Base-by-base conservation (phyloP, 2,888 invertebrate species). In the Esperia sulphurella region DNA sequence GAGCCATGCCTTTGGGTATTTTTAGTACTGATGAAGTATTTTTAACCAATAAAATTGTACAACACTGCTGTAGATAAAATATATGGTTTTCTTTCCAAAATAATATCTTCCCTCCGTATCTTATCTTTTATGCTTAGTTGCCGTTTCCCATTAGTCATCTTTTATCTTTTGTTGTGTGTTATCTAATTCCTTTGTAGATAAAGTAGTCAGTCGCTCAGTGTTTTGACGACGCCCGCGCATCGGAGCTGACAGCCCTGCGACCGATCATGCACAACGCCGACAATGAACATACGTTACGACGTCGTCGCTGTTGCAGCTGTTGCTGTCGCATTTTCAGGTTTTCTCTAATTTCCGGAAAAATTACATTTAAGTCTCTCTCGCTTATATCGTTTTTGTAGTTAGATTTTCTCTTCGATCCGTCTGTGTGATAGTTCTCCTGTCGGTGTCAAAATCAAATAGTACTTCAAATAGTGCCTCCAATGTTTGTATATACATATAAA, bases 111-210 rank as follows among this genome's bases (percentile, higher is more conserved):
- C 41, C 43, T 41, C 67, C 71, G 70, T 69, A 68, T 59, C 48
- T 30, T 49, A 14, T 54, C 53, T 60, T 53, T 58, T 47, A 49
- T 21, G 53, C 30, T 45, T 51, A 60, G 53, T 57, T 56, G 62
- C 54, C 45, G 61, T 68, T 68, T 67, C 65, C 61, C 61, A 62
- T 82, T 79, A 79, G 74, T 82, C 78, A 81, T 72, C 51, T 68
- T 64, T 79, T 84, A 83, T 83, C 83, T 73, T 69, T 62, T 49
- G 57, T 57, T 53, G 57, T 53, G 75, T 58, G 53, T 76, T 81
- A 80, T 79, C 75, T 72, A 62, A 68, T 63, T 68, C 65, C 65
- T 74, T 61, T 46, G 55, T 55, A 56, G 71, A 71, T 73, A 75
- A 56, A 52, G 54, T 46, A 38, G 13, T 55, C 55, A 55, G 52